Conservation (phyloP, 2,797 vertebrate genomes). For the Myotis pilosus region DNA sequence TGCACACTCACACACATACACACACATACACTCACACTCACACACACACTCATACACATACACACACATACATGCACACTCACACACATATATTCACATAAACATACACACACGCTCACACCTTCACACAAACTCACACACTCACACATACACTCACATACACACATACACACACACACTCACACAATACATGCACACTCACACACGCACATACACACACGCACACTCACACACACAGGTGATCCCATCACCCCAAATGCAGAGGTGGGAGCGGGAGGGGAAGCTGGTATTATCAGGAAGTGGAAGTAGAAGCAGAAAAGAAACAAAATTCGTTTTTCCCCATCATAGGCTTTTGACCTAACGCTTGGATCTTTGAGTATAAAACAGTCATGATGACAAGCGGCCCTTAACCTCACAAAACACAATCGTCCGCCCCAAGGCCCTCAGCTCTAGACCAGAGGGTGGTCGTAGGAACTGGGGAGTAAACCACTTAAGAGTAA, state of each 20-base stretch:
- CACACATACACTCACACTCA: background rate
- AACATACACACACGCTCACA: background rate
- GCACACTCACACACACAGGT: background rate
- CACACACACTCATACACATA: background rate
- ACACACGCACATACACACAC: background rate
- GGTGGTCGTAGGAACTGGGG: background rate
- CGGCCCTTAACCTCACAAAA: slow-evolving; percentile 8
- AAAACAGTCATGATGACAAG: slow-evolving; percentile 23
- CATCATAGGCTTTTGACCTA: background rate
- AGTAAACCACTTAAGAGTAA: slow-evolving; percentile 2
- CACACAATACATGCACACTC: background rate
- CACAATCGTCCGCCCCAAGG: background rate
- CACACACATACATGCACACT: background rate
- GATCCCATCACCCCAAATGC: background rate
- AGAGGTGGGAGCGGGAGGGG: background rate
- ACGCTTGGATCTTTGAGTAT: background rate
- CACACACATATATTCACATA: background rate
- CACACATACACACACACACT: background rate
- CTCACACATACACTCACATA: background rate
- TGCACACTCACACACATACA: background rate
- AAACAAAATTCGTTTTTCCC: background rate
- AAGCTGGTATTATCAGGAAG: background rate
- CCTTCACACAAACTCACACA: too few relatives aligned
- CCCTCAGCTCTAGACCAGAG: background rate
- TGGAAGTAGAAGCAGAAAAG: background rate